These are phyloP conservation scores for Tachysurus vachellii DNA, from an alignment of 2,113 vertebrate genomes.

Conservation along the genomic window DNA sequence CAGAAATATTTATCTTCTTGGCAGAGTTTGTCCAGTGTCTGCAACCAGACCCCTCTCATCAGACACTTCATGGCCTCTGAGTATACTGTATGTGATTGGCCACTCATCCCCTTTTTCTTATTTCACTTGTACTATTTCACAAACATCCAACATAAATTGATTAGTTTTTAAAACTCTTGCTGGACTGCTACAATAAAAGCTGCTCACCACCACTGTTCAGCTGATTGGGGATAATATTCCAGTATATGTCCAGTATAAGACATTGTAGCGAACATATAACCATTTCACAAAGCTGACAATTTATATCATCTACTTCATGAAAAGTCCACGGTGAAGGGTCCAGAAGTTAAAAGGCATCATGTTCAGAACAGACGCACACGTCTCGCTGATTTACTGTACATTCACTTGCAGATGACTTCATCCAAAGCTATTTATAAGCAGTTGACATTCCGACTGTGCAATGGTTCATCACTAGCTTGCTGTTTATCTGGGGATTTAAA, in stretches of 20 bases:
- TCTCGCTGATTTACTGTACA: not conserved
- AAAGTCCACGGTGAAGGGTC: not conserved
- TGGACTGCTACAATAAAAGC: not conserved
- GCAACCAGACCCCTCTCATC: not conserved
- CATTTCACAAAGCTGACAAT: not conserved
- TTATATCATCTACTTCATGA: not conserved
- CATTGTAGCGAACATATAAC: not conserved
- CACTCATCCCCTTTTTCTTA: not conserved
- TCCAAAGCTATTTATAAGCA: not conserved
- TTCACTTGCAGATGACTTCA: not conserved
- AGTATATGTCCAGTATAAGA: not conserved
- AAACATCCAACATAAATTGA: not conserved
- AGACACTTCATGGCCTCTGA: not conserved
- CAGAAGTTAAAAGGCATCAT: not conserved
- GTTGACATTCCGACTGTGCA: not conserved
- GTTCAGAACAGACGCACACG: not conserved
- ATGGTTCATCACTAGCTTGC: not conserved
- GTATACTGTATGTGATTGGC: not conserved
- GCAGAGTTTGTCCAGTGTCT: not conserved
- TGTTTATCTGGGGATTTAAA: not conserved
- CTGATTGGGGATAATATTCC: not conserved
- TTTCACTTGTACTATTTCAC: not conserved
- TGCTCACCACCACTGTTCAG: not conserved
- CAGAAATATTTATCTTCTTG: not conserved
- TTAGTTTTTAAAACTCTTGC: not conserved